Base-by-base conservation (phyloP, 2,113 vertebrate genomes). In the Carassius auratus region DNA sequence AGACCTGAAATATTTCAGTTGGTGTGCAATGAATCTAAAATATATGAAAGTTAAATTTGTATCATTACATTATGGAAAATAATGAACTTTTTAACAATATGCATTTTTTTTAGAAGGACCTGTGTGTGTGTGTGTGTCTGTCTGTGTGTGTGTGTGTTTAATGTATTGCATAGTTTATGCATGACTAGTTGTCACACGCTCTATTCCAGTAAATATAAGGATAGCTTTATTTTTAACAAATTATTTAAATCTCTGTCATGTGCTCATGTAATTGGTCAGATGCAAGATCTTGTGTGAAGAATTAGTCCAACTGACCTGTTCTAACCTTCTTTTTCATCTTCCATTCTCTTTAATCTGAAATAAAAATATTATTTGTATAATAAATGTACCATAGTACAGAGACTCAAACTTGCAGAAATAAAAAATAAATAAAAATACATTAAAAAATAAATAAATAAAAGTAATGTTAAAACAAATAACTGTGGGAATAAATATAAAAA, bases 251-350 rank as follows among this genome's bases (percentile, higher is more conserved):
- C 23, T 17, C 57, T 79, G 86, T 86, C 91, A 93, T 88, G 91
- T 88, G 88, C 85, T 81, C 42, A 12, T 50, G 59, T 90, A 83
- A 86, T 79, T 80, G 74, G 87, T 93, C 91, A 92, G 83, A 66
- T 87, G 90, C 76, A 79, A 17, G 68, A 21, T 62, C 83, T 86
- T 87, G 42, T 75, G 73, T 76, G 26, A 55, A 76, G 50, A 55
- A 30, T 76, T 30, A 55, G 26, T 76, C 50, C 75, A 75, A 15
- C 42, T 8, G 71, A 48, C 38, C 71, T 14, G 10, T 48, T 23
- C 23, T 48, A 74, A 48, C 38, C 71, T 74, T 48, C 21, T 74
- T 74, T 30, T 48, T 48, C 9, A 48, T 74, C 38, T 2, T 74
- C 38, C 12, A 13, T 48, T 74, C 71, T 14, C 21, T 45, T 74